These are phyloP conservation scores for Caenorhabditis brenneri DNA, from an alignment of 1,140 invertebrate species.

Conservation along the genomic window DNA sequence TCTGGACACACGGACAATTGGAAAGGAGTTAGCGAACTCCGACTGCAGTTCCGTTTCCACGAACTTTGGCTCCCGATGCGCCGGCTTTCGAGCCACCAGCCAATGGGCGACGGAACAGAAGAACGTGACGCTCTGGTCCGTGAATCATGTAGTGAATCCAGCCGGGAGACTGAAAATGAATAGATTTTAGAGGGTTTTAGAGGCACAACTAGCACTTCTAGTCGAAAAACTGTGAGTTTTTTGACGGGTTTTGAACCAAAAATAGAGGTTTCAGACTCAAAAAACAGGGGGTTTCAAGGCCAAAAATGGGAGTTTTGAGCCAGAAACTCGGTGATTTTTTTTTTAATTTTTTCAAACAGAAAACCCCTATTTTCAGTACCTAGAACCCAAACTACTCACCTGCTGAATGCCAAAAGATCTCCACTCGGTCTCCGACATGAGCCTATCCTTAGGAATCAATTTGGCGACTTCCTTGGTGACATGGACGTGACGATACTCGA, in stretches of 20 bases:
- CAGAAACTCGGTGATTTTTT: too few relatives aligned
- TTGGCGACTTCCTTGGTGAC: constrained; percentile 84
- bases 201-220: too few relatives aligned
- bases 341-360: too few relatives aligned
- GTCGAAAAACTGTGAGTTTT: too few relatives aligned
- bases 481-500: constrained; percentile 88
- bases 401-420: constrained; percentile 82
- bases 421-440: constrained; percentile 95
- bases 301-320: too few relatives aligned
- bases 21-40: neutral
- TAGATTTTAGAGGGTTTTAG: too few relatives aligned
- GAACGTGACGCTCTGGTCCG: constrained; percentile 76
- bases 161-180: constrained; percentile 84
- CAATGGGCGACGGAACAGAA: constrained; percentile 55
- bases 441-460: constrained; percentile 84
- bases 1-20: neutral
- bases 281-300: too few relatives aligned
- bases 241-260: too few relatives aligned
- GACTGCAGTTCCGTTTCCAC: neutral
- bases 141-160: constrained; percentile 97
- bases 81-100: neutral
- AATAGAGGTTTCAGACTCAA: too few relatives aligned
- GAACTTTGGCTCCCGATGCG: too few relatives aligned
- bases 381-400: neutral
- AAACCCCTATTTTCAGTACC: too few relatives aligned